Conservation (phyloP, 2,888 invertebrate genomes). For the Chymomyza procnemis region DNA sequence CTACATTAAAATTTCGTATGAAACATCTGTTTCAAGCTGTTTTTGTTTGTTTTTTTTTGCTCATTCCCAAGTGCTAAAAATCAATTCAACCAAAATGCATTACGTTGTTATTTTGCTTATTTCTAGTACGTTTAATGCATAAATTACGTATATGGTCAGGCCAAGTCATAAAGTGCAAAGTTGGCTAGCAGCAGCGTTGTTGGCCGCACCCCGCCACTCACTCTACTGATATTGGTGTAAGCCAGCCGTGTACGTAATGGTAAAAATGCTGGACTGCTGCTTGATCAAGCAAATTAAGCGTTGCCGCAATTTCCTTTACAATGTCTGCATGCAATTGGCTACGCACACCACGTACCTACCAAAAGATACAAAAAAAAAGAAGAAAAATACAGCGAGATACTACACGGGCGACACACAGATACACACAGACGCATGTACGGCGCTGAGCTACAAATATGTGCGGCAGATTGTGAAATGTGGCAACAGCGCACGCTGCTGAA, state of each 20-base stretch:
- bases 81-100: not conserved
- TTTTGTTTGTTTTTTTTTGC: not conserved
- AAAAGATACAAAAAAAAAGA: slow-evolving; percentile 3
- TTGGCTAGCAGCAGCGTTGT: not conserved
- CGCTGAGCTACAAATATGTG: slow-evolving; percentile 29
- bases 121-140: slow-evolving; percentile 21
- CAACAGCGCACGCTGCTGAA: slow-evolving; percentile 45
- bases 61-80: not conserved
- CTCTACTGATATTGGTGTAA: too few relatives aligned
- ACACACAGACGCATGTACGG: slow-evolving; percentile 16
- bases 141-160: slow-evolving; percentile 33
- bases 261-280: not conserved
- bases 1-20: not conserved
- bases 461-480: slow-evolving; percentile 48
- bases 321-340: not conserved
- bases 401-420: too few relatives aligned
- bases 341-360: not conserved
- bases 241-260: not conserved
- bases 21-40: not conserved
- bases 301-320: slow-evolving; percentile 30
- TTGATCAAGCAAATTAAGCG: slow-evolving; percentile 33
- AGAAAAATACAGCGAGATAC: slow-evolving; percentile 26
- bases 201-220: not conserved
- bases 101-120: not conserved
- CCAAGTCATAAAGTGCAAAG: not conserved